Conservation (phyloP, 2,888 invertebrate species). For the Ennomos quercinarius region DNA sequence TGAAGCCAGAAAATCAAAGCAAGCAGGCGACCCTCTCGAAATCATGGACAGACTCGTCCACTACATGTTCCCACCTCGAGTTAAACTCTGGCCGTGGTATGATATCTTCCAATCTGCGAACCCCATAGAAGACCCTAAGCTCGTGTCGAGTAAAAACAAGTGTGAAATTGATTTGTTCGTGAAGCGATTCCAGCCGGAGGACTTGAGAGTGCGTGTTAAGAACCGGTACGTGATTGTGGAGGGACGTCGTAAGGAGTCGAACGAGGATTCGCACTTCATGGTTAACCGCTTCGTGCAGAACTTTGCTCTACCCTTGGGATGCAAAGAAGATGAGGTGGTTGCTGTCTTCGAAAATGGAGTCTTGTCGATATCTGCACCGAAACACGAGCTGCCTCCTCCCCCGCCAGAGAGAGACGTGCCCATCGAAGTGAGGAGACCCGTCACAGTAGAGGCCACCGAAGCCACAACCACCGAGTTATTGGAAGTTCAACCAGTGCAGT, state of each 20-base stretch:
- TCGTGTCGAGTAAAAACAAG: conserved; percentile 65
- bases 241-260: conserved; percentile 66
- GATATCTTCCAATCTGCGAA: conserved; percentile 71
- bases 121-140: conserved; percentile 69
- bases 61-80: conserved; percentile 42
- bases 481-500: conserved; percentile 42
- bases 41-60: conserved; percentile 71
- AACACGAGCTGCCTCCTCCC: conserved; percentile 74
- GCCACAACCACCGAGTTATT: conserved; percentile 44
- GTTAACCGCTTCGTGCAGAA: conserved; percentile 77
- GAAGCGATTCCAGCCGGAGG: conserved; percentile 71
- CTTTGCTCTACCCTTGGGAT: conserved; percentile 70
- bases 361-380: conserved; percentile 68
- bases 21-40: conserved; percentile 65
- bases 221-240: conserved; percentile 73
- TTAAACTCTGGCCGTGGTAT: conserved; percentile 74
- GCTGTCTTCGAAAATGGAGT: conserved; percentile 71
- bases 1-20: conserved; percentile 35
- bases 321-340: conserved; percentile 71
- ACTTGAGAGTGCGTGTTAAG: conserved; percentile 73
- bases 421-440: conserved; percentile 62
- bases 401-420: conserved; percentile 72
- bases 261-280: conserved; percentile 61
- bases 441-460: conserved; percentile 40
- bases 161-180: conserved; percentile 70